phyloP scores from a whole-genome alignment of 2,113 vertebrate species.

The Cyphomyrus discorhynchus region DNA sequence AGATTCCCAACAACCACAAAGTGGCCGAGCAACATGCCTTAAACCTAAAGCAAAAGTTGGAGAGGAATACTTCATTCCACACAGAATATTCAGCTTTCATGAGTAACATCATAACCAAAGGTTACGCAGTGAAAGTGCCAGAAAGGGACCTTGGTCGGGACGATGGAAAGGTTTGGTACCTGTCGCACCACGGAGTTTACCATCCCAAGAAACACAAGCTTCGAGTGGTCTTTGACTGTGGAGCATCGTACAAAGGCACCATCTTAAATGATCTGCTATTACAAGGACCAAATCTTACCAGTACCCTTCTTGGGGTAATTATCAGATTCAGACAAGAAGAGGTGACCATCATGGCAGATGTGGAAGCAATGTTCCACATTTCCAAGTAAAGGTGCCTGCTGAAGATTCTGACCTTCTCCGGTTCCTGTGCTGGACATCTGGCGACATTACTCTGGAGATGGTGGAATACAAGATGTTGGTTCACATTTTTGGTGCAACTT shows the following conservation, averaged over 20 bases:
- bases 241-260: background rate
- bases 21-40: conserved; percentile 17
- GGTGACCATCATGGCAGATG: no score
- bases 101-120: conserved; percentile 8
- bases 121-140: conserved; percentile 14
- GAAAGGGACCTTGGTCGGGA: background rate
- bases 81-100: conserved; percentile 19
- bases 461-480: no score
- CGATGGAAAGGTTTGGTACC: conserved; percentile 10
- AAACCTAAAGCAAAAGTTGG: conserved; percentile 6
- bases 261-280: background rate
- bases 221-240: background rate
- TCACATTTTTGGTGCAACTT: no score
- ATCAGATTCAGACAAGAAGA: no score
- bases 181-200: conserved; percentile 14
- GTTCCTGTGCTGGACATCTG: no score
- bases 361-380: no score
- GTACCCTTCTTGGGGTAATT: no score
- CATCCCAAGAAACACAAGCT: conserved; percentile 1
- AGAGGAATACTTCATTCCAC: background rate
- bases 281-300: no score
- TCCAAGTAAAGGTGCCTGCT: no score
- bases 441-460: no score
- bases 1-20: conserved; percentile 14
- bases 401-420: no score